Conservation (phyloP, 64 coral and sea anemone genomes). For the Astreopora myriophthalma region DNA sequence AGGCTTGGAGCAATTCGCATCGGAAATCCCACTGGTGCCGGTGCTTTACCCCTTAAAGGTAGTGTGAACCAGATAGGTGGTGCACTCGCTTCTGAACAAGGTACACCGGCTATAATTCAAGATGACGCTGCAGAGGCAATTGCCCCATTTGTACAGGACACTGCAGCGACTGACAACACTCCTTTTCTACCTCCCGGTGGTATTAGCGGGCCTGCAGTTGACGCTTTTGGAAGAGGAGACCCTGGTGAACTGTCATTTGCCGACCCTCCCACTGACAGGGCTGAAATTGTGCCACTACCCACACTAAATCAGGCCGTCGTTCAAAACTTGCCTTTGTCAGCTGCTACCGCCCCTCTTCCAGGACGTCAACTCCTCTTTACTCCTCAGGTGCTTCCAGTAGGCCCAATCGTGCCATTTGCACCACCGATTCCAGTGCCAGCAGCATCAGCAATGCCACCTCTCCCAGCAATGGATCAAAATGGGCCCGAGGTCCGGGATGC, state of each 20-base stretch:
- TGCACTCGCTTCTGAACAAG: neutral
- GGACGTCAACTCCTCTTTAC: neutral
- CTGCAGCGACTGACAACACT: neutral
- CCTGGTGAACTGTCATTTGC: neutral
- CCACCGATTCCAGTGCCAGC: neutral
- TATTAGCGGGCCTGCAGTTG: neutral
- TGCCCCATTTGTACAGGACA: slow-evolving; percentile 5
- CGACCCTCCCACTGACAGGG: neutral
- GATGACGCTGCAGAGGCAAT: neutral
- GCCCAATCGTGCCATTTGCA: neutral
- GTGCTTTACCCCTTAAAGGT: slow-evolving; percentile 8
- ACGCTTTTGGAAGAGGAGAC: neutral
- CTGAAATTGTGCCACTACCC: neutral
- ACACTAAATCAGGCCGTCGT: neutral
- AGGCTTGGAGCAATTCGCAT: slow-evolving; percentile 29
- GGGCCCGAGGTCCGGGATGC: neutral
- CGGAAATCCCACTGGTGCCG: neutral
- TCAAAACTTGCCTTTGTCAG: neutral
- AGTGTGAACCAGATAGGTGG: neutral
- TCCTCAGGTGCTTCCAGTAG: neutral
- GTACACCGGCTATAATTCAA: slow-evolving; percentile 11
- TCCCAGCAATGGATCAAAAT: neutral
- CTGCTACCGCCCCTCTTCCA: neutral
- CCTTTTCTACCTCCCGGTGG: slow-evolving; percentile 23
- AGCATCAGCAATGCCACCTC: neutral